phyloP scores from a whole-genome alignment of 2,888 invertebrate species.

The Mongoloraphidia duomilia region DNA sequence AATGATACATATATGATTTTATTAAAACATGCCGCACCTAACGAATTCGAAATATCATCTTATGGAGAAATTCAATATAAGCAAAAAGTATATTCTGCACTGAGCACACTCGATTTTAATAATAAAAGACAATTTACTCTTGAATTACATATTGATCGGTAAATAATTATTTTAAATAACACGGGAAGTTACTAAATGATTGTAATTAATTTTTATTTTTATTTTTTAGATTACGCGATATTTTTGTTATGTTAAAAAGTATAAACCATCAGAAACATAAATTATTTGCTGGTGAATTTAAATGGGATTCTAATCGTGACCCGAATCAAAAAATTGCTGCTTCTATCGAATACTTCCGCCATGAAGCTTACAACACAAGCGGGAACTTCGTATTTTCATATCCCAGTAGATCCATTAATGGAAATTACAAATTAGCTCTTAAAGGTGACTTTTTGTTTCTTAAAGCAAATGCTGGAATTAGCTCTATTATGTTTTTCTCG shows the following conservation, averaged over 20 bases:
- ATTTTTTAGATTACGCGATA: slow-evolving; percentile 48
- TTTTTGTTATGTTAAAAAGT: slow-evolving; percentile 51
- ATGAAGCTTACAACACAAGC: slow-evolving; percentile 44
- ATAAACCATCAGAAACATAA: slow-evolving; percentile 44
- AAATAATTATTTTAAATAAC: slow-evolving; percentile 24
- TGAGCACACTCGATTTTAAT: slow-evolving; percentile 46
- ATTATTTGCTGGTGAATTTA: slow-evolving; percentile 54
- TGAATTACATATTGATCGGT: slow-evolving; percentile 68
- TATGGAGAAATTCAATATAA: slow-evolving; percentile 52
- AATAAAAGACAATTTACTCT: slow-evolving; percentile 50
- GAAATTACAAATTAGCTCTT: slow-evolving; percentile 45
- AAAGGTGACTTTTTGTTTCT: slow-evolving; percentile 27
- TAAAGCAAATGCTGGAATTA: neutral
- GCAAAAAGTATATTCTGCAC: slow-evolving; percentile 51
- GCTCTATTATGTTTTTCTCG: too few species aligned
- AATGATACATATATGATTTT: slow-evolving; percentile 51
- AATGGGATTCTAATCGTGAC: slow-evolving; percentile 79
- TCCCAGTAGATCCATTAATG: slow-evolving; percentile 59
- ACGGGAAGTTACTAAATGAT: neutral
- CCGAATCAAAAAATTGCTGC: slow-evolving; percentile 56
- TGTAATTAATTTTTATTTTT: neutral
- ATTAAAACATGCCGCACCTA: slow-evolving; percentile 44
- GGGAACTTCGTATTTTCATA: slow-evolving; percentile 53
- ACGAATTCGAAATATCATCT: slow-evolving; percentile 44
- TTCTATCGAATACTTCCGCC: slow-evolving; percentile 45